Base-by-base conservation (phyloP, 2,113 vertebrate species). In the Oncorhynchus gorbuscha region DNA sequence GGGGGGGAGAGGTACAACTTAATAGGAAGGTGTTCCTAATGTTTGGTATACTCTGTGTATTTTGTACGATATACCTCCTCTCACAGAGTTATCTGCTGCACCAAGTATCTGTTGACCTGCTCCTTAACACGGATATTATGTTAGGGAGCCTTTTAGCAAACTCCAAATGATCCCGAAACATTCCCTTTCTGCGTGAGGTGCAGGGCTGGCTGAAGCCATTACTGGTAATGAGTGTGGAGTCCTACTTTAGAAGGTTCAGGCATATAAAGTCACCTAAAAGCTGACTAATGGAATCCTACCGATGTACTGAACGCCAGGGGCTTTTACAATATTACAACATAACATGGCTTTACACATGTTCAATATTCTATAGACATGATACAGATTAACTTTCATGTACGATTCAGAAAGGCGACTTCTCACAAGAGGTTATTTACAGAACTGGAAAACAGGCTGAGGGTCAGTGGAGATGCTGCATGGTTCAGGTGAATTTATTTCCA, bases 71-170 rank as follows among this genome's bases (percentile, higher is more conserved):
- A 88, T 85, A 88, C 88, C 90, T 88, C 86, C 83, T 93, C 90
- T 79, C 83, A 81, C 85, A 62, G 83, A 82, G 88, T 89, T 84
- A 91, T 93, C 88, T 86, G 89, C 86, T 83, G 62, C 90, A 91
- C 87, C 89, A 93, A 94, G 93, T 93, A 84, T 93, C 93, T 94
- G 92, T 94, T 94, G 93, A 94, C 93, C 94, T 91, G 92, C 93
- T 93, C 93, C 93, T 94, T 94, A 94, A 94, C 93, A 93, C 90
- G 84, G 90, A 93, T 91, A 93, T 94, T 93, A 93, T 93, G 89
- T 90, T 90, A 91, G 90, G 91, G 92, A 79, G 91, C 92, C 91
- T 93, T 94, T 93, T 93, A 92, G 90, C 91, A 90, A 93, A 93
- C 90, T 91, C 90, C 81, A 92, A 93, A 93, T 93, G 86, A 93